Conservation (phyloP, 2,113 vertebrate species). For the Urocynchramus pylzowi region DNA sequence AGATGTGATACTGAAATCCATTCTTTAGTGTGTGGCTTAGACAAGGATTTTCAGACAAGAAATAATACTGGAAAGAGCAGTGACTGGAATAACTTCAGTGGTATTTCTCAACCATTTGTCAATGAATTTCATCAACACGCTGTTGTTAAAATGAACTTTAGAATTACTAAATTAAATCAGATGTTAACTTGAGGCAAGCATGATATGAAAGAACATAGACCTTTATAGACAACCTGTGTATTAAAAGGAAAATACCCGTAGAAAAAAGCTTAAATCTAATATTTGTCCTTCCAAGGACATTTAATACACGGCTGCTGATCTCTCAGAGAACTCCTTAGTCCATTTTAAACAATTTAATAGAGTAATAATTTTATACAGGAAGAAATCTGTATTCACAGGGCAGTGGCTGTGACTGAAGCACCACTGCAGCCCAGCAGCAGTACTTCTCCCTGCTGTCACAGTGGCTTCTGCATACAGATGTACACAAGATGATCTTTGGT, state of each 20-base stretch:
- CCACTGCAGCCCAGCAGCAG: rapidly evolving
- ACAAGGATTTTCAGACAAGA: background rate
- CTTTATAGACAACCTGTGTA: background rate
- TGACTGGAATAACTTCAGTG: background rate
- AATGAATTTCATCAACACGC: background rate
- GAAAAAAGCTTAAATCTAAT: background rate
- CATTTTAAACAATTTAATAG: background rate
- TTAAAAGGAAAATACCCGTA: background rate
- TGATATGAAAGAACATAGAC: background rate
- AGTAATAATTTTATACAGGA: background rate
- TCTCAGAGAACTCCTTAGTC: background rate
- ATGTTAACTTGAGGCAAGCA: background rate
- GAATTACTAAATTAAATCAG: background rate
- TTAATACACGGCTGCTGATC: background rate
- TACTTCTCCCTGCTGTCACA: background rate
- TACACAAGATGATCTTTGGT: background rate
- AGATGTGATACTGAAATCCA: background rate
- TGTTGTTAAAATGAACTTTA: background rate
- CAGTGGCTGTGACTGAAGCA: background rate
- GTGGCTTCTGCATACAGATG: background rate
- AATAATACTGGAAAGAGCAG: background rate
- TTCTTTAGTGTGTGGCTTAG: background rate
- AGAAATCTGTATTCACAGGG: background rate
- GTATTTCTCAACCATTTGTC: background rate
- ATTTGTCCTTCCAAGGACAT: background rate